Conservation (phyloP, 2,113 vertebrate species). For the Aptenodytes patagonicus region DNA sequence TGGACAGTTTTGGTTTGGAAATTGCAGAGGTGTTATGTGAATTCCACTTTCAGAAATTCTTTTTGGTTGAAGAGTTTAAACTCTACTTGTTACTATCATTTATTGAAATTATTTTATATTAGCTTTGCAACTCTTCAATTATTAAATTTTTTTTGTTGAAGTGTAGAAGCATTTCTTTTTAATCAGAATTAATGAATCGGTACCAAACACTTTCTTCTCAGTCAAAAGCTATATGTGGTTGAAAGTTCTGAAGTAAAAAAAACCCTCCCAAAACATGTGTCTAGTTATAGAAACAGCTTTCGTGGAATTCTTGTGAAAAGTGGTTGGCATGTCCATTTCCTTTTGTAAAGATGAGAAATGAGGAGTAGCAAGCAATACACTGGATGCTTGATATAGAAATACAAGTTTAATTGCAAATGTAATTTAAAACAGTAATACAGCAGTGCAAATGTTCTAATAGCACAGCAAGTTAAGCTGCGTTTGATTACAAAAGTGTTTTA, state of each 20-base stretch:
- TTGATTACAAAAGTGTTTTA: not conserved
- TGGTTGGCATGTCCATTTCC: not conserved
- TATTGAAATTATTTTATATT: not conserved
- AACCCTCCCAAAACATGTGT: fast-evolving
- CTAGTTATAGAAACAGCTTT: not conserved
- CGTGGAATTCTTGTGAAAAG: not conserved
- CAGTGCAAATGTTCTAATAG: not conserved
- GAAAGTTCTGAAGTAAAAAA: not conserved
- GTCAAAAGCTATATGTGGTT: not conserved
- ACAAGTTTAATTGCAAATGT: not conserved
- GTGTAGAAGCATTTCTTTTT: not conserved
- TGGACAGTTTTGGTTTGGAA: not conserved
- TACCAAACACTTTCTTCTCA: not conserved
- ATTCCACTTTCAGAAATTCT: not conserved
- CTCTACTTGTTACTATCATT: fast-evolving
- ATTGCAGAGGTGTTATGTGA: fast-evolving
- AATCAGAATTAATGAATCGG: not conserved
- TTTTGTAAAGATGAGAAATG: not conserved
- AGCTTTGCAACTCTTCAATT: not conserved
- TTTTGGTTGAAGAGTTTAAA: not conserved
- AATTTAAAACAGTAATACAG: not conserved
- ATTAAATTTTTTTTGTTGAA: not conserved
- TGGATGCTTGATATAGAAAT: not conserved
- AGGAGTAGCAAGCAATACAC: not conserved
- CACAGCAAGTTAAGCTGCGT: not conserved